phyloP scores from a whole-genome alignment of 53 echinoderm and acorn worm species.

The Zoroaster sp. region DNA sequence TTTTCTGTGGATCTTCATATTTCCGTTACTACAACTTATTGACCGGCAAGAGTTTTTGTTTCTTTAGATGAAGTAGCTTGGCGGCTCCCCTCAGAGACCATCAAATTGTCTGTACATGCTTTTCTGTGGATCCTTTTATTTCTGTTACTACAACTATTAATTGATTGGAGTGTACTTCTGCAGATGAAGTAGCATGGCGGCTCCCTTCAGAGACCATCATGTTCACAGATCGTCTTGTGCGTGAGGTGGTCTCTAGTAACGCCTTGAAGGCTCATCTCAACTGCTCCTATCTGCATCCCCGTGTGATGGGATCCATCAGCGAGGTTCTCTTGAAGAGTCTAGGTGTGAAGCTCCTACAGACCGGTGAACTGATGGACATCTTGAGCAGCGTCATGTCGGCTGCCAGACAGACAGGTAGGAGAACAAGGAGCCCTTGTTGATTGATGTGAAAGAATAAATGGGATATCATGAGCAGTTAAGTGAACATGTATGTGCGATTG shows the following conservation, averaged over 20 bases:
- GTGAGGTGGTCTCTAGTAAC: slow-evolving; percentile 35
- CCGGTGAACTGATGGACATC: slow-evolving; percentile 49
- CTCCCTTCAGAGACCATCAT: slow-evolving; percentile 56
- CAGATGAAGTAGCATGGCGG: slow-evolving; percentile 50
- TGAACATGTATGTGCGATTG: too few relatives aligned
- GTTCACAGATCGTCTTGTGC: slow-evolving; percentile 40
- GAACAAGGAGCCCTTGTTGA: background rate
- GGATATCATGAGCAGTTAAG: too few relatives aligned
- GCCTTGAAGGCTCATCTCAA: slow-evolving; percentile 38
- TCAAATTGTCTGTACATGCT: too few relatives aligned
- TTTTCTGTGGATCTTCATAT: too few relatives aligned
- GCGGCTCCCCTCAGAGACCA: too few relatives aligned
- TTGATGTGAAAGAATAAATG: too few relatives aligned
- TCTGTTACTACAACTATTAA: background rate
- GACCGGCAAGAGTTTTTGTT: background rate
- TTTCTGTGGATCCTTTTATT: background rate
- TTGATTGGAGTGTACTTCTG: too few relatives aligned
- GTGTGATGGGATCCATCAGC: slow-evolving; percentile 9
- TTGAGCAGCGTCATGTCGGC: slow-evolving; percentile 43
- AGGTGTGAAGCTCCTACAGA: slow-evolving; percentile 56
- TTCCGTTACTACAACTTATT: too few relatives aligned
- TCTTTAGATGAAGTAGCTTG: too few relatives aligned
- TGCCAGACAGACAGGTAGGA: slow-evolving; percentile 37
- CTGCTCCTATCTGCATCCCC: slow-evolving; percentile 57
- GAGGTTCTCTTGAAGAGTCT: slow-evolving; percentile 42